These are phyloP conservation scores for Leptinotarsa haldemani DNA, from an alignment of 2,888 invertebrate genomes.

Conservation along the genomic window DNA sequence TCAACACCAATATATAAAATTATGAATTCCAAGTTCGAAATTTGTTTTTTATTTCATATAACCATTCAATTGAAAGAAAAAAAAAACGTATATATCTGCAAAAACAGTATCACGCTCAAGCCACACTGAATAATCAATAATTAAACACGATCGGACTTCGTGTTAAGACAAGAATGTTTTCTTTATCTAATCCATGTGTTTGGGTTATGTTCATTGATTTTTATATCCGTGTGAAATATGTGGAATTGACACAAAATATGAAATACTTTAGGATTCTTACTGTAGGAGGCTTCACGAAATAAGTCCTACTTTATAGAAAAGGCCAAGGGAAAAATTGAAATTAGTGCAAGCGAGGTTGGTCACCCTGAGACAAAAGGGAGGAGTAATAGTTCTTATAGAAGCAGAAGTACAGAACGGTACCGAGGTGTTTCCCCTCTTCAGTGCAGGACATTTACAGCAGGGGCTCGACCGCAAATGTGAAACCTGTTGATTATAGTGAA, in stretches of 20 bases:
- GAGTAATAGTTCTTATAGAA: too few species aligned
- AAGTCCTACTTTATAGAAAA: too few species aligned
- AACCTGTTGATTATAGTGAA: too few species aligned
- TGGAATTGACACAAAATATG: not conserved
- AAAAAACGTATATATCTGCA: not conserved
- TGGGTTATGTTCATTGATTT: not conserved
- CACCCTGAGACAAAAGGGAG: too few species aligned
- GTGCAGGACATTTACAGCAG: too few species aligned
- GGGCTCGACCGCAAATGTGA: too few species aligned
- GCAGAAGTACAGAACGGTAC: too few species aligned
- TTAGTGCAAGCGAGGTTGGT: too few species aligned
- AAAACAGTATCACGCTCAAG: not conserved
- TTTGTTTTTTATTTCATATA: not conserved
- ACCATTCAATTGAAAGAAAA: not conserved
- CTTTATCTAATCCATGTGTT: constrained; percentile 1
- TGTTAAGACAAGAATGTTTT: constrained; percentile 8
- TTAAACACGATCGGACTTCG: not conserved
- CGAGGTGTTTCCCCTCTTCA: too few species aligned
- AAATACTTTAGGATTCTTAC: too few species aligned
- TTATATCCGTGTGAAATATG: not conserved
- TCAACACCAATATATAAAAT: constrained; percentile 1
- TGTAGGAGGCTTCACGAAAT: too few species aligned
- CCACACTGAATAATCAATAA: constrained; percentile 1
- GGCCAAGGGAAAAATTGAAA: too few species aligned
- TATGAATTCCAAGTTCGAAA: not conserved